A percentile compares a stretch with the other conserved stretches of the same genome.
These are phyloP conservation scores for Omphaloscelis lunosa DNA, from an alignment of 2,888 invertebrate species.

Conservation along the genomic window DNA sequence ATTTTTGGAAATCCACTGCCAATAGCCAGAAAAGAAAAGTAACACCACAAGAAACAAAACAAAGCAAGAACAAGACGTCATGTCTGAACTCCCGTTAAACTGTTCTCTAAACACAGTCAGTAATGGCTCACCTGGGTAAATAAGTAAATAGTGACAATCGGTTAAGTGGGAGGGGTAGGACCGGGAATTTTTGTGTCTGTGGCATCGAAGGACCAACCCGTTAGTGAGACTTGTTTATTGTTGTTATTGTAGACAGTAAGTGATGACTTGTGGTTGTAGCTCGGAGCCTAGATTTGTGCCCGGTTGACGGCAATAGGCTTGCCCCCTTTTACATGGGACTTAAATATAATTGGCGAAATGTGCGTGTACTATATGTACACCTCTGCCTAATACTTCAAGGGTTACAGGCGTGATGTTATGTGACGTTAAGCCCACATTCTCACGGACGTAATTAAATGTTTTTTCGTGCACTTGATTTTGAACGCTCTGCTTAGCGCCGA, in stretches of 20 bases:
- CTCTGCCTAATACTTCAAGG: no score
- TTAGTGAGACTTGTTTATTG: no score
- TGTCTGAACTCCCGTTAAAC: constrained; percentile 72
- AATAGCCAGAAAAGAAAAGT: background rate
- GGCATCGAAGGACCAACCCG: constrained; percentile 10
- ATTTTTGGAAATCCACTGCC: background rate
- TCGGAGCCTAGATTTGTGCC: no score
- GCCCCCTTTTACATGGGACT: no score
- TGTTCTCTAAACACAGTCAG: constrained; percentile 65
- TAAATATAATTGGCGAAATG: no score
- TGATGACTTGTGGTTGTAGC: background rate
- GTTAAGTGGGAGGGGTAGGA: constrained; percentile 29
- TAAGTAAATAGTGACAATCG: constrained; percentile 40
- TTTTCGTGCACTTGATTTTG: no score
- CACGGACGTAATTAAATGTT: no score
- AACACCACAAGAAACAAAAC: constrained; percentile 17
- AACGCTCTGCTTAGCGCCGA: no score
- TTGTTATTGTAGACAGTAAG: background rate
- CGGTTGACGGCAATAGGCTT: no score
- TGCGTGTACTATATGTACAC: no score
- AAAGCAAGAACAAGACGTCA: constrained; percentile 59
- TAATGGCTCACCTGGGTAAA: constrained; percentile 74
- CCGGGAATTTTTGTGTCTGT: constrained; percentile 20
- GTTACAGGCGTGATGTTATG: no score
- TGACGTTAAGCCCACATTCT: no score